Percentiles rank a stretch among this genome's conserved stretches.
These are phyloP conservation scores for Drosophila seguyi DNA, from an alignment of 1,140 invertebrate genomes.

Conservation along the genomic window DNA sequence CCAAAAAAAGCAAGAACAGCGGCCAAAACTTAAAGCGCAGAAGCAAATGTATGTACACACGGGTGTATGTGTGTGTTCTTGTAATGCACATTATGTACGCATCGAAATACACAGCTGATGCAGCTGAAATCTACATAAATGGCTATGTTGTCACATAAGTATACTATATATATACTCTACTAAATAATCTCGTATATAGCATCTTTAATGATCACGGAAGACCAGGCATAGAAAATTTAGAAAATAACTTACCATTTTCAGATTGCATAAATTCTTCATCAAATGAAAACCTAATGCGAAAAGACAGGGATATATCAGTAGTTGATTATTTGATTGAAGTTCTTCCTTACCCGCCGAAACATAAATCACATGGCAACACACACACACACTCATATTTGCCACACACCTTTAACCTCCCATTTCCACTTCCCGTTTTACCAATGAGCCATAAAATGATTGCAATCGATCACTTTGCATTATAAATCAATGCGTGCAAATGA, in stretches of 20 bases:
- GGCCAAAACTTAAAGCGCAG: constrained; percentile 6
- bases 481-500: constrained; percentile 32
- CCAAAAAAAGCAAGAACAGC: constrained; percentile 29
- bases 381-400: constrained; percentile 12
- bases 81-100: constrained; percentile 13
- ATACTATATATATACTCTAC: background rate
- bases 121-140: constrained; percentile 10
- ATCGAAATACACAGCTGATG: constrained; percentile 14
- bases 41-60: constrained; percentile 4
- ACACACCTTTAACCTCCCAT: constrained; percentile 40
- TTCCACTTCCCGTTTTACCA: constrained; percentile 39
- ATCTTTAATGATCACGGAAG: background rate
- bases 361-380: constrained; percentile 25
- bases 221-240: background rate
- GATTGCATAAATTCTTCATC: background rate
- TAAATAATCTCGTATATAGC: background rate
- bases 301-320: background rate
- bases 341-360: background rate
- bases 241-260: background rate
- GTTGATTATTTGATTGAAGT: too few relatives aligned
- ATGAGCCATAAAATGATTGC: constrained; percentile 38
- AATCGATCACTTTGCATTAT: constrained; percentile 49
- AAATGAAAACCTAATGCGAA: background rate
- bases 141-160: background rate
- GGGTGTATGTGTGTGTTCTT: background rate